Percentiles rank a stretch among this genome's conserved stretches.
Evolutionary conservation across 2,797 vertebrate genomes (phyloP).

Genomic region (Pachyuromys duprasi): DNA sequence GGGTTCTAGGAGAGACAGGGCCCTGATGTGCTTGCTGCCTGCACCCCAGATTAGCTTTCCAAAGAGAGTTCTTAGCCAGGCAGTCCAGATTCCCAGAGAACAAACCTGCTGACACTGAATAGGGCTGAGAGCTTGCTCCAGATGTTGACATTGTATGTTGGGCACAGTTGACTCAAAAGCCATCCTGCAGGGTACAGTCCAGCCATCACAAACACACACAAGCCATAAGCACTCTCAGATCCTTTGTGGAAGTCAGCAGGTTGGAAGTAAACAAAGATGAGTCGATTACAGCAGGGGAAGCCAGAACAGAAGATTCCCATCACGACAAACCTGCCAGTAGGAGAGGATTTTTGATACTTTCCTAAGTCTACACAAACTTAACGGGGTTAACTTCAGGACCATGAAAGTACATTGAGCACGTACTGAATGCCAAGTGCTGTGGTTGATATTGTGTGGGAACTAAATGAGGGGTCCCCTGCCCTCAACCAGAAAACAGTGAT

Average conservation of each 20-base stretch:
- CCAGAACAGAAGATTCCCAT: slow-evolving; percentile 55
- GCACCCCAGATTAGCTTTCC: not conserved
- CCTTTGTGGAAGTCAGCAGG: slow-evolving; percentile 68
- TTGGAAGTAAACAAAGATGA: slow-evolving; percentile 71
- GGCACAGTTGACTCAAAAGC: slow-evolving; percentile 65
- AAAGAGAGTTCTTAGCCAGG: not conserved
- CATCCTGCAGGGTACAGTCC: slow-evolving; percentile 47
- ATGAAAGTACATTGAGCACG: not conserved
- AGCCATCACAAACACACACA: slow-evolving; percentile 16
- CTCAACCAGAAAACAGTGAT: not conserved
- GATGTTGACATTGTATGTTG: slow-evolving; percentile 1
- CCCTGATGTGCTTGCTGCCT: not conserved
- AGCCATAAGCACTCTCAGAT: not conserved
- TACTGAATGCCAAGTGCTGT: not conserved
- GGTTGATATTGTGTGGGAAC: not conserved
- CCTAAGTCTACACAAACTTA: slow-evolving; percentile 15
- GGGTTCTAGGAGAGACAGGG: accelerated
- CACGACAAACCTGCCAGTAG: not conserved
- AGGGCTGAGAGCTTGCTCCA: slow-evolving; percentile 16
- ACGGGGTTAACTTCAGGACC: not conserved
- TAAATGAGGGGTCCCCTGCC: not conserved
- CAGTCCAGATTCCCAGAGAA: not conserved
- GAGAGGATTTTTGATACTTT: not conserved
- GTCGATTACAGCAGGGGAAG: not conserved
- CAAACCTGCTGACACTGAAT: not conserved